Conservation (phyloP, 1,140 invertebrate species). For the Eriocheir sinensis region DNA sequence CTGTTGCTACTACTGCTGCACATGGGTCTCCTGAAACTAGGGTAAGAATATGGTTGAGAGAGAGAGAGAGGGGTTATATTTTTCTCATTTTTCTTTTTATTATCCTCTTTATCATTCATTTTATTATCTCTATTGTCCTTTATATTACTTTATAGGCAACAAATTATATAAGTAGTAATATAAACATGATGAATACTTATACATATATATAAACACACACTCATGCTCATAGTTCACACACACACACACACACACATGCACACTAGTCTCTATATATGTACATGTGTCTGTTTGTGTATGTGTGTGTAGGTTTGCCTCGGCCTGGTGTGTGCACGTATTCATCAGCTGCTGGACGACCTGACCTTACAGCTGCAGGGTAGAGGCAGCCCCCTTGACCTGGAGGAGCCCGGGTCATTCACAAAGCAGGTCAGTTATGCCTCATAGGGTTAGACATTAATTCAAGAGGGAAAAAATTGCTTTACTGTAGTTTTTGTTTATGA, state of each 20-base stretch:
- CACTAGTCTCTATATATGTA: background rate
- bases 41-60: background rate
- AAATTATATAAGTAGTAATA: background rate
- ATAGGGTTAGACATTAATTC: too few species aligned
- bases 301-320: too few species aligned
- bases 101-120: too few species aligned
- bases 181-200: too few species aligned
- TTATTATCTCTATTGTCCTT: too few species aligned
- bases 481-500: too few species aligned
- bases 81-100: too few species aligned
- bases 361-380: background rate
- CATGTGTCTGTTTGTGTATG: background rate
- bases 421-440: background rate
- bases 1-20: too few species aligned
- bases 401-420: background rate
- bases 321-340: background rate
- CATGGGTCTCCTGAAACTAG: too few species aligned
- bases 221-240: background rate
- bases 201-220: too few species aligned
- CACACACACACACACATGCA: background rate
- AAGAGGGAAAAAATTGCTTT: too few species aligned
- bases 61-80: background rate
- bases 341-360: background rate
- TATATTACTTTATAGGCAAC: background rate
- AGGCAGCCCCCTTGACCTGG: background rate